Base-by-base conservation (phyloP, 2,888 invertebrate genomes). In the Sphaerophoria rueppellii region DNA sequence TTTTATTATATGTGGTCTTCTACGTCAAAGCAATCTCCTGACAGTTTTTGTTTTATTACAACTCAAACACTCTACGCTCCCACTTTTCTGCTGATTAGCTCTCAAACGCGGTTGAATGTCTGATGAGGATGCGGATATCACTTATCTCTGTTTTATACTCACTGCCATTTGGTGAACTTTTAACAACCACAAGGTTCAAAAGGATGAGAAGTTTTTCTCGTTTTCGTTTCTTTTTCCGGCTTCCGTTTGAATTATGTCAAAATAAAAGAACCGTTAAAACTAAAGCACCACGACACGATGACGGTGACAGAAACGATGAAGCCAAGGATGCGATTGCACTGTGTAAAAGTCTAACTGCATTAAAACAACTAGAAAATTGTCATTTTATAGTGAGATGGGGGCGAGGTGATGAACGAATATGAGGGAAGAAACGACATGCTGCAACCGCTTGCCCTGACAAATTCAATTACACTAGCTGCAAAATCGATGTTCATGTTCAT, bases 281-380 rank as follows among this genome's bases (percentile, higher is more conserved):
- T 2, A 34, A 57, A 57, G 37, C 1, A 24, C 24, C 24, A 24
- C 2, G 24, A 24, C 37, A n/a, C 2, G 12, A 37, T 6, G 3
- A 24, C 46, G 9, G 24, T 6, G 34, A 9, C 34, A 12, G 2
- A 3, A 52, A 5, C 12, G 40, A 40, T 4, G 5, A 52, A 11
- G 11, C 40, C 40, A 54, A 67, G 40, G 12, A 67, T 60, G 63
- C 37, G 63, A 63, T 78, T 58, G 35, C 14, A 65, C 58, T 34
- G 24, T 65, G 54, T 14, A 67, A 75, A 67, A 50, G 43, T 67
- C 71, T 67, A 71, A 67, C 74, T 75, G 79, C 82, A 79, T 57
- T 70, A 74, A 79, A 78, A 46, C 74, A 73, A 82, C 69, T 65
- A 58, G 73, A 79, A 82, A 74, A 78, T 74, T 73, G 54, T 60